Percentiles rank a stretch among this genome's conserved stretches.
phyloP scores from a whole-genome alignment of 2,888 invertebrate genomes.

The Arctia plantaginis region DNA sequence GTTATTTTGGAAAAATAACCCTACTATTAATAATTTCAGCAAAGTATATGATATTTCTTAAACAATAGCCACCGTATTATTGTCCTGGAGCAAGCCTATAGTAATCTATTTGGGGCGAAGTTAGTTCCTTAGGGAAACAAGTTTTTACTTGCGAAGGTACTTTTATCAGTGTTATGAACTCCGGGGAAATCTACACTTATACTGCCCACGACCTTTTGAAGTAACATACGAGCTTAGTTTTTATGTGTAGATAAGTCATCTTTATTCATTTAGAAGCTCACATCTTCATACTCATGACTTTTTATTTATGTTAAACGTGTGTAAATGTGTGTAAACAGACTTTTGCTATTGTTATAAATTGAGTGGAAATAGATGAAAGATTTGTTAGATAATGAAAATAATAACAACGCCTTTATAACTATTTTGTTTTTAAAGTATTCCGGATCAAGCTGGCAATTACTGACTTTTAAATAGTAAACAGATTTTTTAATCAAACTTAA shows the following conservation, averaged over 20 bases:
- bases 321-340: not conserved
- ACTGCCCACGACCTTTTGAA: slow-evolving; percentile 47
- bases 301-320: not conserved
- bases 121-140: slow-evolving; percentile 62
- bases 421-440: no score
- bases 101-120: slow-evolving; percentile 72
- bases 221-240: slow-evolving; percentile 34
- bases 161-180: slow-evolving; percentile 69
- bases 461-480: no score
- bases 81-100: slow-evolving; percentile 54
- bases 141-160: slow-evolving; percentile 70
- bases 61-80: slow-evolving; percentile 46
- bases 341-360: not conserved
- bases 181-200: slow-evolving; percentile 72
- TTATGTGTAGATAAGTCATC: slow-evolving; percentile 22
- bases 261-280: slow-evolving; percentile 8
- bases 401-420: no score
- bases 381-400: no score
- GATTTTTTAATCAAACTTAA: no score
- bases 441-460: no score
- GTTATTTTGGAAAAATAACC: not conserved
- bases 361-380: not conserved
- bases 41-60: slow-evolving; percentile 19
- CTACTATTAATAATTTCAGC: not conserved
- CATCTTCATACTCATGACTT: not conserved